Conservation (phyloP, 2,797 vertebrate genomes). For the Nothura maculosa region DNA sequence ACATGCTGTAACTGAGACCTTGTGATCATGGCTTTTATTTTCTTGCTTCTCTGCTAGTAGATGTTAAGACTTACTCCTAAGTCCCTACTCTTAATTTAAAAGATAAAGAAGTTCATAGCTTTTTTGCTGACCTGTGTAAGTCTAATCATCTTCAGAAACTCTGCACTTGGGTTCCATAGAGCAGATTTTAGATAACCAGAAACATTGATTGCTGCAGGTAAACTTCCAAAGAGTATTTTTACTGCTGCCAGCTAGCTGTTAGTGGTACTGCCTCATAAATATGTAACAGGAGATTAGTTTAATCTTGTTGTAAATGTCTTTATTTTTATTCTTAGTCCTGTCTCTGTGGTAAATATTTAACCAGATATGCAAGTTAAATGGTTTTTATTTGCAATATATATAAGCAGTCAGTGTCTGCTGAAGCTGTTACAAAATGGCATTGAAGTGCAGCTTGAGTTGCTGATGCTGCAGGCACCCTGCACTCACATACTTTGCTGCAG, state of each 20-base stretch:
- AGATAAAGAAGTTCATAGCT: background rate
- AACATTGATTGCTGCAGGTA: slow-evolving; percentile 8
- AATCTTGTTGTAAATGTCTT: background rate
- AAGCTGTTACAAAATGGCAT: background rate
- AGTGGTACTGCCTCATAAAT: background rate
- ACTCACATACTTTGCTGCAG: background rate
- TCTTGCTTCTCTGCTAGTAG: slow-evolving; percentile 42
- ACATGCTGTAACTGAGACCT: background rate
- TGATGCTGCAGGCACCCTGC: background rate
- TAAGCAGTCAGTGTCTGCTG: background rate
- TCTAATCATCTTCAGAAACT: slow-evolving; percentile 39
- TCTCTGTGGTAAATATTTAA: background rate
- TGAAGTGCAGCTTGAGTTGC: background rate
- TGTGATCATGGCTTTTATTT: slow-evolving; percentile 22
- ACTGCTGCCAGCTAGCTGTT: background rate
- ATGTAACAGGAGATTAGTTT: background rate
- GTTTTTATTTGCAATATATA: background rate
- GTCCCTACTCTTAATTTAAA: slow-evolving; percentile 36
- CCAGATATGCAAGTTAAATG: background rate
- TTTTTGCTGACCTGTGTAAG: background rate
- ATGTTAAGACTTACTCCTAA: slow-evolving; percentile 16
- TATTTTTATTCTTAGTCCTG: background rate
- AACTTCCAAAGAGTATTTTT: slow-evolving; percentile 2
- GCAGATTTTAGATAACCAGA: slow-evolving; percentile 58
- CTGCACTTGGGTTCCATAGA: slow-evolving; percentile 19